phyloP scores from a whole-genome alignment of 1,140 invertebrate genomes.

The Pentalonia nigronervosa region DNA sequence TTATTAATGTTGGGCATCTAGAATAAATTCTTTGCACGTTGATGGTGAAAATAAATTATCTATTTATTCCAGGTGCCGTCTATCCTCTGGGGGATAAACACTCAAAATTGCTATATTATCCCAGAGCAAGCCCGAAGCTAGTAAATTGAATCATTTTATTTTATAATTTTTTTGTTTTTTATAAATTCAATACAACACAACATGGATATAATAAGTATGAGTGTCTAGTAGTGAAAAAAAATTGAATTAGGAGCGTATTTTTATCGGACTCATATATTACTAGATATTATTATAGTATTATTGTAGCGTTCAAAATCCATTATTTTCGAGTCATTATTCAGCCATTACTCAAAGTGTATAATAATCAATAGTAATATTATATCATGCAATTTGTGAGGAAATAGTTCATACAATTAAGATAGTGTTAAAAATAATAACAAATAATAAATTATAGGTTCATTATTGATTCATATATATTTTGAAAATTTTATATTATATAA shows the following conservation, averaged over 20 bases:
- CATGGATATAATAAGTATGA: background rate
- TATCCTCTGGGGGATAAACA: background rate
- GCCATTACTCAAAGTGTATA: background rate
- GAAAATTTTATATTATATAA: background rate
- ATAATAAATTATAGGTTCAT: background rate
- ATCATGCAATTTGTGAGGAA: background rate
- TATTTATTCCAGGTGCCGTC: background rate
- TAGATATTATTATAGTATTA: background rate
- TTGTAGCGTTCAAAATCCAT: background rate
- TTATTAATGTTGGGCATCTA: background rate
- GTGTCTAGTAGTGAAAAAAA: background rate
- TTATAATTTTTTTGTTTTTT: background rate
- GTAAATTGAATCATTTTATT: background rate
- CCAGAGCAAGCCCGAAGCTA: background rate
- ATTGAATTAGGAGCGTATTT: background rate
- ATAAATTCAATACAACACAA: background rate
- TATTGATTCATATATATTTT: background rate
- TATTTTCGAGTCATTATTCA: background rate
- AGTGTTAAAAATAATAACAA: background rate
- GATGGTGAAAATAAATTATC: slow-evolving; percentile 15
- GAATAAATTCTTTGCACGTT: background rate
- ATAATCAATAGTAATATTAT: background rate
- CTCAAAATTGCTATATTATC: background rate
- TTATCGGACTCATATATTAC: background rate
- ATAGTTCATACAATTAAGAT: background rate